Percentiles rank a stretch among this genome's conserved stretches.
Conservation (phyloP, 92 coral and sea anemone species). For the Bergia puertoricense region DNA sequence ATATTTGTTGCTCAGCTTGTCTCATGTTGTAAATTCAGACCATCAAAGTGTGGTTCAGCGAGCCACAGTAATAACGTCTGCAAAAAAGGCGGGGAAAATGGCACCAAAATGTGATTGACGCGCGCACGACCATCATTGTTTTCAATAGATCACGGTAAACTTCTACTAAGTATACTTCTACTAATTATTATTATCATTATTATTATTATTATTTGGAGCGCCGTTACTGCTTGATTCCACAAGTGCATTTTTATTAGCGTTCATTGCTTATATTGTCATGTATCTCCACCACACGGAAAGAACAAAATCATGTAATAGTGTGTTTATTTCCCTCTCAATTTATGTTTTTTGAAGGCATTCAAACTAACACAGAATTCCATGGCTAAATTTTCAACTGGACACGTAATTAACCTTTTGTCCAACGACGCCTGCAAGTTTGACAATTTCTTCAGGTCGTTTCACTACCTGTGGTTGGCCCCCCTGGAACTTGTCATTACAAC, state of each 20-base stretch:
- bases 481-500: constrained; percentile 68
- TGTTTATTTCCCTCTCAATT: background rate
- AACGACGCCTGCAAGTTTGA: constrained; percentile 77
- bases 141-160: too few species aligned
- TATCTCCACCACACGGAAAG: background rate
- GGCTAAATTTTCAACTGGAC: constrained; percentile 55
- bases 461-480: constrained; percentile 49
- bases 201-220: too few species aligned
- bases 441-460: constrained; percentile 44
- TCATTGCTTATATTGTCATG: background rate
- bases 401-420: constrained; percentile 69
- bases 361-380: constrained; percentile 26
- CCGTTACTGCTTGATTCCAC: too few species aligned
- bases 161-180: too few species aligned
- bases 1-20: too few species aligned
- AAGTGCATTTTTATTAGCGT: background rate
- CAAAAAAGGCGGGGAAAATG: too few species aligned
- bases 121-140: too few species aligned
- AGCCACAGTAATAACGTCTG: too few species aligned
- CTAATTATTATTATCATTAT: too few species aligned
- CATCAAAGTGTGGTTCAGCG: too few species aligned
- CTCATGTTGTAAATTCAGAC: too few species aligned
- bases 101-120: too few species aligned
- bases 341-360: constrained; percentile 9
- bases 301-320: background rate